Evolutionary conservation across 2,797 vertebrate species (phyloP), one percentile per base, ranked within the genome.

Genomic region (Astyanax mexicanus): DNA sequence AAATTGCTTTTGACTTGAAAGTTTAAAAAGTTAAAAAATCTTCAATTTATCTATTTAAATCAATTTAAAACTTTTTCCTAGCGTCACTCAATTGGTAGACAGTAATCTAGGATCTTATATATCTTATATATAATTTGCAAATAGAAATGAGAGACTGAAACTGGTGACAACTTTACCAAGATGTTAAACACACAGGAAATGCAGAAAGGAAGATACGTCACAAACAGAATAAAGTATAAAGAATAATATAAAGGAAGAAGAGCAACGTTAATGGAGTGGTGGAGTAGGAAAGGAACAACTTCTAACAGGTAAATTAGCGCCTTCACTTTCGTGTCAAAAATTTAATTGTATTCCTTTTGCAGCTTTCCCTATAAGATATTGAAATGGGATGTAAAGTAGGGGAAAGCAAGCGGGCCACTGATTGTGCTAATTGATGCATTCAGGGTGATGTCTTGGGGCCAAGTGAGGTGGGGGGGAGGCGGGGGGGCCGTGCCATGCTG

Each of bases 261-360:
- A 70, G 75, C 64, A 66, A 79, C 68, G 78, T 81, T 79, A 80
- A 86, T 84, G 79, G 81, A 74, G 38, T 49, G n/a, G n/a, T 75
- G 71, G 19, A 58, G 70, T 75, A 92, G 92, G 89, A 92, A 92
- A 89, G 93, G 90, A 91, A 89, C 85, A 91, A 90, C 91, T 94
- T 93, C 89, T 93, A 88, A 91, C 92, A 91, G 92, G 91, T 93
- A 91, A 94, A 93, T 94, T 93, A 94, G 90, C 92, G 85, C 91
- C 92, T 93, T 91, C 89, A 90, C 92, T 91, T 93, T 92, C 89
- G 90, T 93, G 93, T 94, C 92, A 94, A 92, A 93, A 93, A 94
- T 92, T 91, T 93, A 92, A 93, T 94, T 92, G 91, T 92, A 90
- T 93, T 89, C 88, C 87, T 80, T n/a, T 69, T 73, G 82, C 78